Conservation (phyloP, 2,113 vertebrate species). For the Platysteira castanea region DNA sequence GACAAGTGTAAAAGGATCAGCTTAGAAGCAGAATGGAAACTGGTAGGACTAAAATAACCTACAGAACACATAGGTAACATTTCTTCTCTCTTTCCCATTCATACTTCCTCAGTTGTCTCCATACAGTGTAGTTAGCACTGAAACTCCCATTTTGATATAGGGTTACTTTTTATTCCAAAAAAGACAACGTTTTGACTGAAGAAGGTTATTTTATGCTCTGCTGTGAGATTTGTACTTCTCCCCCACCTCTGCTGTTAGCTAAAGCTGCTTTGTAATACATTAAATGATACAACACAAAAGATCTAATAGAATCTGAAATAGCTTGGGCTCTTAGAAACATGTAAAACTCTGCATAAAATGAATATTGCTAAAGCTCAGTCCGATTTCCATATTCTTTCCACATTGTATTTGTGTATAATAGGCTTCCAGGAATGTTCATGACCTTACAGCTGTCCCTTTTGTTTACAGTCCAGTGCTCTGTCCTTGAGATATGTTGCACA, state of each 20-base stretch:
- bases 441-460: constrained; percentile 69
- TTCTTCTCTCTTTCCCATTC: not conserved
- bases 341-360: constrained; percentile 31
- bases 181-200: constrained; percentile 1
- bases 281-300: constrained; percentile 30
- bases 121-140: not conserved
- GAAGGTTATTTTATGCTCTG: not conserved
- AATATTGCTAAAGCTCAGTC: constrained; percentile 34
- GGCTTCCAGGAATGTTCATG: constrained; percentile 62
- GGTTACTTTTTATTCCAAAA: not conserved
- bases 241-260: not conserved
- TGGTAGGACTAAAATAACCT: not conserved
- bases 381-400: constrained; percentile 50
- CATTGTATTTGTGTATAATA: constrained; percentile 42
- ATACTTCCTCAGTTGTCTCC: not conserved
- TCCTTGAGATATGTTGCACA: constrained; percentile 59
- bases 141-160: not conserved
- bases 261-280: constrained; percentile 25
- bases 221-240: not conserved
- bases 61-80: not conserved
- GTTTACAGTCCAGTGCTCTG: constrained; percentile 66
- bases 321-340: constrained; percentile 20
- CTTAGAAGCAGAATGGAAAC: not conserved
- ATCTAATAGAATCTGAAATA: constrained; percentile 50
- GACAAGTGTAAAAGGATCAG: not conserved